These are phyloP conservation scores for Brachyhypopomus gauderio DNA, from an alignment of 2,113 vertebrate species.

Conservation along the genomic window DNA sequence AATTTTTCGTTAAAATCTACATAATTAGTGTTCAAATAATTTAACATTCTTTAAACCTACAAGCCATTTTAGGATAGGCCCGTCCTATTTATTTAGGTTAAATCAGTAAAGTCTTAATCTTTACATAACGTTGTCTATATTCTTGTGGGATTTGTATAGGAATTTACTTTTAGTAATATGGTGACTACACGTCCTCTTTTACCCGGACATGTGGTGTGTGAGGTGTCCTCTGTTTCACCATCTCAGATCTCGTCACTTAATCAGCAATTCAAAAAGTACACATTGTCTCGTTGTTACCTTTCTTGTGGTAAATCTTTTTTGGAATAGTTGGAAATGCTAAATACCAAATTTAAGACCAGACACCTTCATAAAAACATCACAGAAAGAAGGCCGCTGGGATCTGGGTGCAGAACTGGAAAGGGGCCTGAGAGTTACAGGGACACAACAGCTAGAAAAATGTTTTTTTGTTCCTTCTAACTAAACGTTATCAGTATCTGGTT, in stretches of 20 bases:
- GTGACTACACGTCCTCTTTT: no score
- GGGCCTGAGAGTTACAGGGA: not conserved
- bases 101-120: not conserved
- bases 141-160: not conserved
- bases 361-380: not conserved
- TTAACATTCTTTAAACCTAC: not conserved
- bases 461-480: not conserved
- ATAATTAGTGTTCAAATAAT: not conserved
- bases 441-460: not conserved
- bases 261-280: no score
- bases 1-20: no score
- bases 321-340: not conserved
- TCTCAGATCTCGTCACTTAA: no score
- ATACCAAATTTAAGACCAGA: not conserved
- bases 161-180: not conserved
- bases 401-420: not conserved
- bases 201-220: no score
- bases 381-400: not conserved
- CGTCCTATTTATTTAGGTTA: not conserved
- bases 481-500: constrained; percentile 15
- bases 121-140: not conserved
- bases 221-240: no score
- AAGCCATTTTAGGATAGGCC: not conserved
- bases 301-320: not conserved
- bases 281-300: not conserved